Evolutionary conservation across 2,888 invertebrate species (phyloP).

Genomic region (Escarpia spicata): DNA sequence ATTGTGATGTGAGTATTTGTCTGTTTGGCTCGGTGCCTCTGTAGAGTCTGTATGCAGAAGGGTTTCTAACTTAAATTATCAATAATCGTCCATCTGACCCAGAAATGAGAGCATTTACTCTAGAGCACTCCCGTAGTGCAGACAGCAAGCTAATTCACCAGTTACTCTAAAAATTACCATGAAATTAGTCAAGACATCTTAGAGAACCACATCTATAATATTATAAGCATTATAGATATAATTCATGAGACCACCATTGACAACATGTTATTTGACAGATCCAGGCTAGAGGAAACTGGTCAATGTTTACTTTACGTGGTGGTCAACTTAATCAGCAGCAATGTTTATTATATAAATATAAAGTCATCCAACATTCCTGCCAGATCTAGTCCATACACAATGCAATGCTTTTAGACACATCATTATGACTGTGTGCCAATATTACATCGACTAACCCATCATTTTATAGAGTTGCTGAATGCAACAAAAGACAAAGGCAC

Average conservation of each 20-base stretch:
- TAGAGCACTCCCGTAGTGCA: neutral
- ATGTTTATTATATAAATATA: neutral
- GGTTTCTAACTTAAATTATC: neutral
- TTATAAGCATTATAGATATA: neutral
- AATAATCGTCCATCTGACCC: neutral
- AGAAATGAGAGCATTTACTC: neutral
- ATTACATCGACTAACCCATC: no score
- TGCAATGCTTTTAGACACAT: neutral
- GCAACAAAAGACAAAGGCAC: neutral
- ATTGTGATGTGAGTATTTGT: neutral
- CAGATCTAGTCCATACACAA: neutral
- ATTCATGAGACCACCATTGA: neutral
- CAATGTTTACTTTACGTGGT: neutral
- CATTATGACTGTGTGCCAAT: neutral
- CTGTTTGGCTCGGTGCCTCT: neutral
- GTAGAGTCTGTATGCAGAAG: neutral
- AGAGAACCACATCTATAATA: neutral
- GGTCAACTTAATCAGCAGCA: neutral
- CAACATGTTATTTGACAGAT: neutral
- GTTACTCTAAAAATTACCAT: neutral
- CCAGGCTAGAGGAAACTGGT: neutral
- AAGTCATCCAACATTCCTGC: neutral
- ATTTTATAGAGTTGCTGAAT: neutral
- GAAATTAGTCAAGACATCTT: neutral
- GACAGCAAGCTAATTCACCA: neutral